Conservation (phyloP, 2,797 vertebrate genomes). For the Catamblyrhynchus diadema region DNA sequence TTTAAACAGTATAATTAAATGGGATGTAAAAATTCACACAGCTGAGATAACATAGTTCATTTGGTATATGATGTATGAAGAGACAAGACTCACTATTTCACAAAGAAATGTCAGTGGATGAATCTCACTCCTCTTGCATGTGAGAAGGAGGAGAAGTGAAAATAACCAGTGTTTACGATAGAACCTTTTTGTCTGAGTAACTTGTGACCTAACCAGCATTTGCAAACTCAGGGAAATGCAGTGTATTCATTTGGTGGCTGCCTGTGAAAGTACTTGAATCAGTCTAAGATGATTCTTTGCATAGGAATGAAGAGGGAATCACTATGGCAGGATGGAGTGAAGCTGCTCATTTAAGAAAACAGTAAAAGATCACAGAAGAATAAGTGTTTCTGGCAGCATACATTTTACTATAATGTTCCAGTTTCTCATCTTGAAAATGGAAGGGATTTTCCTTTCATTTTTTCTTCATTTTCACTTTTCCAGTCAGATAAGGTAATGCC, state of each 20-base stretch:
- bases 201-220: slow-evolving; percentile 21
- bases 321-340: neutral
- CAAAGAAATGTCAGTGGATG: neutral
- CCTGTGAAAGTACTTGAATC: slow-evolving; percentile 5
- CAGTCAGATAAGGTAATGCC: neutral
- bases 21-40: neutral
- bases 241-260: neutral
- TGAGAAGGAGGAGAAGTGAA: neutral
- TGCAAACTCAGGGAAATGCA: slow-evolving; percentile 27
- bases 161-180: neutral
- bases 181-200: neutral
- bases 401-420: neutral
- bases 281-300: slow-evolving; percentile 19
- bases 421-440: neutral
- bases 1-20: neutral
- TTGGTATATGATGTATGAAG: neutral
- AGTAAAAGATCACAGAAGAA: neutral
- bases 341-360: slow-evolving; percentile 17
- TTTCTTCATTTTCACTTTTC: neutral
- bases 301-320: neutral
- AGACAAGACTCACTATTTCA: neutral
- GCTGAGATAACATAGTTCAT: neutral
- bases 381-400: neutral
- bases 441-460: neutral
- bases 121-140: neutral